A percentile compares a stretch with the other conserved stretches of the same genome.
phyloP scores from a whole-genome alignment of 2,888 invertebrate genomes.

The Agrypnus murinus region DNA sequence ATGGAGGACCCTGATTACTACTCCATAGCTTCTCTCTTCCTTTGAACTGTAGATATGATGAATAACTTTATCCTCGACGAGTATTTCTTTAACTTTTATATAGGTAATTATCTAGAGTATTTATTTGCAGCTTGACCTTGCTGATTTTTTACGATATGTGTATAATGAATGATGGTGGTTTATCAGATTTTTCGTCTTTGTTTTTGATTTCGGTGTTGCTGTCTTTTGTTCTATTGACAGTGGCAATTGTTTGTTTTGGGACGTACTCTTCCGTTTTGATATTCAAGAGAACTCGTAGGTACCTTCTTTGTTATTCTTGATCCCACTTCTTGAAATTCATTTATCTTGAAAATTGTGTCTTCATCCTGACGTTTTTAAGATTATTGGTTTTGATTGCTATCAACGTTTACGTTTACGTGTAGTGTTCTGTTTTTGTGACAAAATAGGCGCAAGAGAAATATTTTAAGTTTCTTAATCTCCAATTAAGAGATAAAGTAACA shows the following conservation, averaged over 20 bases:
- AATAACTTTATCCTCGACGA: too few species aligned
- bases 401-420: neutral
- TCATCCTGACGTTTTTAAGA: conserved; percentile 3
- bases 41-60: too few species aligned
- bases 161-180: too few species aligned
- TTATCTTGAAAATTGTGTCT: neutral
- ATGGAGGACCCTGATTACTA: too few species aligned
- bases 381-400: neutral
- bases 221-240: conserved; percentile 2
- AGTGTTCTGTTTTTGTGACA: conserved; percentile 13
- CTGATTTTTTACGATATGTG: neutral
- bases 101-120: neutral
- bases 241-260: neutral
- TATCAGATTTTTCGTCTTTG: neutral
- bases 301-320: neutral
- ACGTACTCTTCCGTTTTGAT: neutral
- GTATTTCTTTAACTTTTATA: too few species aligned
- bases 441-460: too few species aligned
- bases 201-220: conserved; percentile 1
- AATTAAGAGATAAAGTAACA: too few species aligned
- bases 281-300: conserved; percentile 5
- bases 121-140: conserved; percentile 3
- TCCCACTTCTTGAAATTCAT: conserved; percentile 3
- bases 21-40: too few species aligned
- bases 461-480: too few species aligned